Conservation (phyloP, 1,140 invertebrate genomes). For the Octopus sinensis region DNA sequence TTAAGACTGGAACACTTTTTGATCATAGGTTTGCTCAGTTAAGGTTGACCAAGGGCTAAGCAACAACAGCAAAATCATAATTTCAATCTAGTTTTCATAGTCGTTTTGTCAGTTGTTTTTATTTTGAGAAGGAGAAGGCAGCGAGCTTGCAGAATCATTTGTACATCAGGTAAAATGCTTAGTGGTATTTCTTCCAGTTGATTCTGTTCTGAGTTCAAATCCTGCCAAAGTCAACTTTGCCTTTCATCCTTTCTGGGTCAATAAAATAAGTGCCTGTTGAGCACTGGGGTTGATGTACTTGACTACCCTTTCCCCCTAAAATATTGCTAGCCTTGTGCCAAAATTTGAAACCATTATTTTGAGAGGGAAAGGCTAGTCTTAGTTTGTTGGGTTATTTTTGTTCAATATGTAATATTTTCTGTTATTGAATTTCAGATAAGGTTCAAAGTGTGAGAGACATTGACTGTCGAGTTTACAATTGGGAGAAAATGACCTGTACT, state of each 20-base stretch:
- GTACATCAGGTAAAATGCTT: too few species aligned
- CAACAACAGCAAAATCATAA: too few species aligned
- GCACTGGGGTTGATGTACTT: background rate
- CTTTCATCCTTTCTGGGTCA: background rate
- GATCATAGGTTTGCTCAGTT: too few species aligned
- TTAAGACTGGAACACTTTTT: too few species aligned
- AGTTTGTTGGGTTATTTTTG: background rate
- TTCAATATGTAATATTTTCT: background rate
- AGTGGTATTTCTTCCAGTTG: too few species aligned
- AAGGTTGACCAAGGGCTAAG: too few species aligned
- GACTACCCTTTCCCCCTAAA: background rate
- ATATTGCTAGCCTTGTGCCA: background rate
- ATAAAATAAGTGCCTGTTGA: background rate
- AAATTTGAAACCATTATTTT: background rate
- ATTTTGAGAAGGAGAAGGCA: too few species aligned
- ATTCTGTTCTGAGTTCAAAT: background rate
- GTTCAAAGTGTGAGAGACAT: constrained; percentile 24
- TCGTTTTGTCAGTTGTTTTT: too few species aligned
- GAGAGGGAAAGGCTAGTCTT: background rate
- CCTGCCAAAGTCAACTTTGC: background rate
- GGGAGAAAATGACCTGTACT: constrained; percentile 34
- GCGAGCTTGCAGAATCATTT: too few species aligned
- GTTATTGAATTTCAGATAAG: constrained; percentile 23
- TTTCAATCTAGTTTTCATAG: too few species aligned
- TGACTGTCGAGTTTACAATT: constrained; percentile 34